Base-by-base conservation (phyloP, 2,888 invertebrate genomes). In the Notocelia uddmanniana region DNA sequence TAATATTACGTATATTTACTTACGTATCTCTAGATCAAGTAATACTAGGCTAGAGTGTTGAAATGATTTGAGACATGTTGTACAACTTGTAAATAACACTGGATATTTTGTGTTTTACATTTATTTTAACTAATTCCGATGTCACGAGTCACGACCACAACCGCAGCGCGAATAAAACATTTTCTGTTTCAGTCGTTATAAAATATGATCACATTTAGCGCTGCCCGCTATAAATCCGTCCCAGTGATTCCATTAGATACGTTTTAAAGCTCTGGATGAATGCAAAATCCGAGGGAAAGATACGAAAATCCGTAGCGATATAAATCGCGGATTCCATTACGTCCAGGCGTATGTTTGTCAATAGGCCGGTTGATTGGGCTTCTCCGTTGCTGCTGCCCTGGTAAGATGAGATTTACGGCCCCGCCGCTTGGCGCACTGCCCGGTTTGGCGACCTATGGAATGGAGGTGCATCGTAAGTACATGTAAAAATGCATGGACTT, bases 301-400 rank as follows among this genome's bases (percentile, higher is more conserved):
- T 83, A 81, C 81, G 79, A 79, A 83, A 78, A 80, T 79, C 76
- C 75, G 62, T 74, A 74, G 78, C 78, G 76, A 84, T 80, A 89
- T 89, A 89, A 89, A 89, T 88, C 81, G 83, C 83, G 79, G 86
- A 88, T 85, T 89, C 89, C 89, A 92, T 91, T 92, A 90, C 88
- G 82, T 79, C 81, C 80, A 83, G 85, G 86, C 87, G 89, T 91
- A 90, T 91, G 91, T 91, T 92, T 92, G 92, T 91, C 92, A 91
- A 92, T 92, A 90, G 88, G 82, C 85, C 85, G 88, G 84, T 86
- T 91, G 92, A 91, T 91, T 91, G 91, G 88, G 83, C 89, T 89
- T 86, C 84, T 87, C 85, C 82, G 78, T 79, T 85, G 82, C 86
- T 90, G 85, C 80, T 81, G 83, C 84, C 87, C 86, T 88, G 86